A percentile compares a stretch with the other conserved stretches of the same genome.
Evolutionary conservation across 1,140 invertebrate genomes (phyloP).

Genomic region (Eumeta japonica): DNA sequence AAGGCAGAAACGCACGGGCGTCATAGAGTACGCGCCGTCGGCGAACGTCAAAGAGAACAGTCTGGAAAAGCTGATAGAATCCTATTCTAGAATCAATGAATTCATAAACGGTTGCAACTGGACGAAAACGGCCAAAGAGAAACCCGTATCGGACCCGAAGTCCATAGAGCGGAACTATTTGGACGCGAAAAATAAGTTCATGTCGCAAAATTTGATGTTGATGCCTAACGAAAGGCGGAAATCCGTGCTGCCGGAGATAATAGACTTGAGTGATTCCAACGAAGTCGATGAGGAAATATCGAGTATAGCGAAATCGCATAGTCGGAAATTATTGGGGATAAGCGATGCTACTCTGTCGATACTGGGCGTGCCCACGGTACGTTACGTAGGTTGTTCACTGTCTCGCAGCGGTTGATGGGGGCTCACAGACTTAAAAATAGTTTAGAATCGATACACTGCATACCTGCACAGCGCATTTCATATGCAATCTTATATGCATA

Average conservation of each 20-base stretch:
- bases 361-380: too few relatives aligned
- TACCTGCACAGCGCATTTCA: too few relatives aligned
- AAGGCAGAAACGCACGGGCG: slow-evolving; percentile 14
- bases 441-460: too few relatives aligned
- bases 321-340: too few relatives aligned
- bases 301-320: slow-evolving; percentile 31
- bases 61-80: slow-evolving; percentile 44
- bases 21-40: not conserved
- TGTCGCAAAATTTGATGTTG: slow-evolving; percentile 48
- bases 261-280: slow-evolving; percentile 49
- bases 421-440: too few relatives aligned
- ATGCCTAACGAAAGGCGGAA: slow-evolving; percentile 44
- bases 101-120: slow-evolving; percentile 55
- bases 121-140: slow-evolving; percentile 31
- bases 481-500: too few relatives aligned
- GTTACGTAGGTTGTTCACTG: too few relatives aligned
- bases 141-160: slow-evolving; percentile 34
- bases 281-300: slow-evolving; percentile 40
- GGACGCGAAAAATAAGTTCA: slow-evolving; percentile 53
- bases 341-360: too few relatives aligned
- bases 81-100: slow-evolving; percentile 50
- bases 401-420: too few relatives aligned
- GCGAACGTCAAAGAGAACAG: slow-evolving; percentile 37
- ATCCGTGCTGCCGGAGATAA: slow-evolving; percentile 39
- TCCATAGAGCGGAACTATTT: slow-evolving; percentile 49